phyloP scores from a whole-genome alignment of 2,113 vertebrate species.

The Eptesicus fuscus region DNA sequence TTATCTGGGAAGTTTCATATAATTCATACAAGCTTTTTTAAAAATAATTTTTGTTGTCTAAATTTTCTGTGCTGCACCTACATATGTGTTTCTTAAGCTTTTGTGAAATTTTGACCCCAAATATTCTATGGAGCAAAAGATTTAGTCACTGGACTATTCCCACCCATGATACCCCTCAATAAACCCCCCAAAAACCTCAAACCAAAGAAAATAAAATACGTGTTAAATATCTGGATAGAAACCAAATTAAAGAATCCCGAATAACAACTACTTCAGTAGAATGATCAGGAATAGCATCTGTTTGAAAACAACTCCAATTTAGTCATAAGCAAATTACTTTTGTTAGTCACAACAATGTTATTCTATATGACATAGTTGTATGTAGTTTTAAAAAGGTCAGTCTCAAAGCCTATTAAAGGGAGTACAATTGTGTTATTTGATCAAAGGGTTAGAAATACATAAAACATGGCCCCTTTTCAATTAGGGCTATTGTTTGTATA shows the following conservation, averaged over 20 bases:
- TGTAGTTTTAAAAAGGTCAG: not conserved
- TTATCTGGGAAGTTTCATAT: slow-evolving; percentile 18
- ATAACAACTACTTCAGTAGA: not conserved
- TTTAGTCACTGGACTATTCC: not conserved
- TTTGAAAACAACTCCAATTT: slow-evolving; percentile 23
- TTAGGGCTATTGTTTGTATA: not conserved
- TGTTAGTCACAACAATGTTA: not conserved
- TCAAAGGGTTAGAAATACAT: not conserved
- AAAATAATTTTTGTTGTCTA: not conserved
- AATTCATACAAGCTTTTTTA: not conserved
- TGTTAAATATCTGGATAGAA: not conserved
- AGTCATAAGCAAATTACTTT: slow-evolving; percentile 18
- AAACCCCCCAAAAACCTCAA: not conserved
- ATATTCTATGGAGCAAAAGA: not conserved
- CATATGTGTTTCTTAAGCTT: not conserved
- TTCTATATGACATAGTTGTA: not conserved
- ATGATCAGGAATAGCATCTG: not conserved
- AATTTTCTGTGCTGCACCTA: not conserved
- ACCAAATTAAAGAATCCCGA: slow-evolving; percentile 5
- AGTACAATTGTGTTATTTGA: not conserved
- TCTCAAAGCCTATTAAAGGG: not conserved
- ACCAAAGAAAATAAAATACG: not conserved
- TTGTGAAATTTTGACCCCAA: not conserved
- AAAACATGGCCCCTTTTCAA: not conserved
- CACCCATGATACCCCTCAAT: not conserved